These are phyloP conservation scores for Myoxocephalus aenaeus DNA, from an alignment of 2,797 vertebrate genomes.

Conservation along the genomic window DNA sequence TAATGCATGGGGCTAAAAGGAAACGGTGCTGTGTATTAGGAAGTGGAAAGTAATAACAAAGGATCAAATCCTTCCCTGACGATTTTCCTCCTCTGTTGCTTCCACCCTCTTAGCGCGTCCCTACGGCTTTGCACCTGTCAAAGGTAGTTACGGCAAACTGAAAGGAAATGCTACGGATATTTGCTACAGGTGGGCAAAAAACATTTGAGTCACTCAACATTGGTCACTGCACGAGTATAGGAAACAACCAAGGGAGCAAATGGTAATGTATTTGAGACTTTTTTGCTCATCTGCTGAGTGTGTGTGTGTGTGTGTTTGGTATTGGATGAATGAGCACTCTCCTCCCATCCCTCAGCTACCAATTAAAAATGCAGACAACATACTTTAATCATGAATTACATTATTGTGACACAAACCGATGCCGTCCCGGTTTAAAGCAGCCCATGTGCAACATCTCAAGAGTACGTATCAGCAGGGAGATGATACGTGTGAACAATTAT, in stretches of 20 bases:
- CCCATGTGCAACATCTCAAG: constrained; percentile 16
- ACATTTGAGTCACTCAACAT: constrained; percentile 21
- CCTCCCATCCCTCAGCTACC: constrained; percentile 29
- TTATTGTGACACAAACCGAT: constrained; percentile 24
- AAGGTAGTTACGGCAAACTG: constrained; percentile 10
- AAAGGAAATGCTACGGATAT: constrained; percentile 4
- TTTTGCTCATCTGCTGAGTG: not conserved
- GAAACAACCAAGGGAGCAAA: constrained; percentile 1
- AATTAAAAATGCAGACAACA: constrained; percentile 49
- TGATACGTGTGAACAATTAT: constrained; percentile 2
- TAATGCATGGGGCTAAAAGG: constrained; percentile 69
- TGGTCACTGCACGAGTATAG: constrained; percentile 6
- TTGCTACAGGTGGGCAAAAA: not conserved
- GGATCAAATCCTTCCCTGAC: constrained; percentile 12
- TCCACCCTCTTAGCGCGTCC: not conserved
- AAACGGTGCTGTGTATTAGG: constrained; percentile 53
- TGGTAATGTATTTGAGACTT: not conserved
- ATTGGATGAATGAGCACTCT: constrained; percentile 24
- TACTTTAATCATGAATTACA: constrained; percentile 31
- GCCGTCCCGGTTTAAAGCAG: constrained; percentile 10
- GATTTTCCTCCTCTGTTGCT: not conserved
- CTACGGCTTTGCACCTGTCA: constrained; percentile 7
- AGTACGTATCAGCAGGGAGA: constrained; percentile 11
- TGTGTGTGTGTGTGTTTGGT: not conserved
- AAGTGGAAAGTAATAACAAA: constrained; percentile 52